Base-by-base conservation (phyloP, 2,113 vertebrate species). In the Callorhinus ursinus region DNA sequence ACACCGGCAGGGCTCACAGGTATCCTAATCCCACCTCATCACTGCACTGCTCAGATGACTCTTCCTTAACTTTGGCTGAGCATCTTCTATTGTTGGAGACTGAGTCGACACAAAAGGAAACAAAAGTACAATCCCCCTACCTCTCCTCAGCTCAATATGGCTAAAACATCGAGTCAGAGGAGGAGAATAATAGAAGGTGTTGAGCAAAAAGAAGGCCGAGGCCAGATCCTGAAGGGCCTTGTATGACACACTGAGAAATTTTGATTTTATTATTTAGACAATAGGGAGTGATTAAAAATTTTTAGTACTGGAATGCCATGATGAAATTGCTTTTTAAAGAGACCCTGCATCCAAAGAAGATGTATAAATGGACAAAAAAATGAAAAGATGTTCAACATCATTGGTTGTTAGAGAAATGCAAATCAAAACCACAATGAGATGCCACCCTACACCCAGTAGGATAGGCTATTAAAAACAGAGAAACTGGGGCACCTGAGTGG, bases 231-330 rank as follows among this genome's bases (percentile, higher is more conserved):
- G 15, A 49, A 90, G 28, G 36, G 36, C 24, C 63, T 88, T 36
- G 8, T 15, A 33, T 36, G 31, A 46, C 80, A 96, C 51, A 67
- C 10, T 16, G 19, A 93, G 36, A 82, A 39, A 49, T 49, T 84
- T 97, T 80, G 8, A 84, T 87, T 67, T 93, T 83, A 93, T 81
- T 87, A 53, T 87, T 83, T 49, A 83, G 65, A 49, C 16, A 69
- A 76, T 53, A 61, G 15, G 72, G 26, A 93, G 33, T 71, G 51
- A 72, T 53, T 72, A 24, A 65, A 80, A 71, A 51, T 71, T 74
- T 85, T 93, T 33, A 92, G 46, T 57, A 71, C 36, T 57, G n/a
- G 88, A 96, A 49, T 82, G 76, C n/a, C 7, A 83, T 11, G 22
- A 80, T 77, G 13, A 53, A 77, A 82, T 39, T 39, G 59, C 18